Base-by-base conservation (phyloP, 2,888 invertebrate species). In the Yponomeuta cagnagella region DNA sequence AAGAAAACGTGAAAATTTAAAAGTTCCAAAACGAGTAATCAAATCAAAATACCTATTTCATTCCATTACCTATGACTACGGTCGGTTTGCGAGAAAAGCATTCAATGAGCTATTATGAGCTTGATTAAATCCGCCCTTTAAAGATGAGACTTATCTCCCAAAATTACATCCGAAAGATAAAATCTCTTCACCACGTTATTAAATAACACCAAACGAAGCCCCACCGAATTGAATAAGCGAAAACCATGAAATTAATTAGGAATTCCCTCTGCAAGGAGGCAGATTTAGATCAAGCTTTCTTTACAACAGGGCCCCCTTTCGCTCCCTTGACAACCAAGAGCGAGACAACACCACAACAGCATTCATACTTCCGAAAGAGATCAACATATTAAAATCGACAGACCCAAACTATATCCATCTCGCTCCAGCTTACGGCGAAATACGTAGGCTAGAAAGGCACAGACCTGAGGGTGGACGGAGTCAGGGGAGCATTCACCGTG, bases 401-500 rank as follows among this genome's bases (percentile, higher is more conserved):
- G 9, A 30, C 63, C 2, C 33, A 12, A 31, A 30, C 30, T 8
- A 31, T 33, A 65, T 30, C 31, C 12, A 33, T 65, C 65, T 31
- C 65, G 65, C 31, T 65, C 33, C 30, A 15, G 0, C 67, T n/a
- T 43, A n/a, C n/a, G 67, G 37, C 37, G 1, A n/a, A n/a, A 37
- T 15, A n/a, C 8, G 1, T 31, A 30, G 48, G 63, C 10, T 31
- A 48, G 63, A 69, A 65, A 15, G 70, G 33, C 64, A 65, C 33
- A 10, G 75, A 93, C 94, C 86, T 93, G 94, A 71, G 90, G 90
- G 79, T 93, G 93, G 70, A 93, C 93, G 68, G 88, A 75, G 80
- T 93, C 90, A 77, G 90, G 79, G 76, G 86, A 87, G 78, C 91
- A 92, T 76, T 95, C 95, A 12, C 97, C 96, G 85, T 97, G 97